A percentile compares a stretch with the other conserved stretches of the same genome.
These are phyloP conservation scores for Syrrhaptes paradoxus DNA, from an alignment of 2,113 vertebrate species.

Conservation along the genomic window DNA sequence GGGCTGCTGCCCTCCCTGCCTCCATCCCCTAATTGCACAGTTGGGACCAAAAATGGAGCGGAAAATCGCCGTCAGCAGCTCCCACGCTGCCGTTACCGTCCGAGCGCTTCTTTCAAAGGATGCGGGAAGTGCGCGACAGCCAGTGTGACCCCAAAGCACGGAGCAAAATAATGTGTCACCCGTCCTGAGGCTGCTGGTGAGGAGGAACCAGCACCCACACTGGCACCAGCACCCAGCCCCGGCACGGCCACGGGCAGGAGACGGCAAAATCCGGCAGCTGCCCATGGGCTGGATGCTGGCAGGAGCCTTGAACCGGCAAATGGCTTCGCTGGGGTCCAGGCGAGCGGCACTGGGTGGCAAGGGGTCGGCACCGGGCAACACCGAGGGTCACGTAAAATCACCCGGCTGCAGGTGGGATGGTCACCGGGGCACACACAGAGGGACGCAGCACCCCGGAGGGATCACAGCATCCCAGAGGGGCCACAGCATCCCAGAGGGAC, in stretches of 20 bases:
- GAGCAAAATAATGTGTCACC: neutral
- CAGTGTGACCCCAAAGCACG: neutral
- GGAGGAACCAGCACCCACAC: neutral
- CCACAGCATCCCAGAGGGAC: too few relatives aligned
- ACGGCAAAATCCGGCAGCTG: neutral
- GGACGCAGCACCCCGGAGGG: neutral
- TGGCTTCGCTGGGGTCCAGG: neutral
- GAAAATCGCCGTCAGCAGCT: too few relatives aligned
- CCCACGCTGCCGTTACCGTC: too few relatives aligned
- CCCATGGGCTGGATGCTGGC: too few relatives aligned
- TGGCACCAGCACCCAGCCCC: too few relatives aligned
- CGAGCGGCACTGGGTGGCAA: fast-evolving
- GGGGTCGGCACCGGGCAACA: neutral
- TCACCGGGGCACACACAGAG: fast-evolving
- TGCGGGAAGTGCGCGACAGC: neutral
- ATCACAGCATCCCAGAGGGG: too few relatives aligned
- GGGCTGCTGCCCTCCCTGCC: too few relatives aligned
- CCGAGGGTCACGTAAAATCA: neutral
- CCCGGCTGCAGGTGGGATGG: neutral
- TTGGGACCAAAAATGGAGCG: too few relatives aligned
- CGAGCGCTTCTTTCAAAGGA: neutral
- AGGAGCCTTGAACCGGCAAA: fast-evolving
- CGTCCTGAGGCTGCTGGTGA: fast-evolving
- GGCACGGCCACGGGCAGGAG: neutral
- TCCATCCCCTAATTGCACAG: too few relatives aligned